A percentile compares a stretch with the other conserved stretches of the same genome.
Evolutionary conservation across 2,797 vertebrate species (phyloP).

Genomic region (Melanotaenia maccullochi): DNA sequence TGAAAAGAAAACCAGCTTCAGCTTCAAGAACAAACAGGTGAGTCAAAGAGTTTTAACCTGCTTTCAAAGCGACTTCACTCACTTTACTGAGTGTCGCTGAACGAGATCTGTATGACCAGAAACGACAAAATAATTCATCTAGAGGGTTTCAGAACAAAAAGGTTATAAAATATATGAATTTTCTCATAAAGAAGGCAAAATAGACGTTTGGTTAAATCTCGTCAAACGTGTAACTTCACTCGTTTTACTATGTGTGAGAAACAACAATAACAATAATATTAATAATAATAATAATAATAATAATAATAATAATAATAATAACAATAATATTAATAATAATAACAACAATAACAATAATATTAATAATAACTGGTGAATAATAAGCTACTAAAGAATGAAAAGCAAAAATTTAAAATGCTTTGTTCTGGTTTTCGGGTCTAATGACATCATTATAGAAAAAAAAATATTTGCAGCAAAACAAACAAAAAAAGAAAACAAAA

Average conservation of each 20-base stretch:
- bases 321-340: too few relatives aligned
- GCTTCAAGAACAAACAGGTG: slow-evolving; percentile 19
- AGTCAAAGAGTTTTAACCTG: neutral
- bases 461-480: neutral
- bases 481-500: too few relatives aligned
- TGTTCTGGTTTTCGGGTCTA: neutral
- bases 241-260: neutral
- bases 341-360: too few relatives aligned
- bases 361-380: too few relatives aligned
- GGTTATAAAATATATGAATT: neutral
- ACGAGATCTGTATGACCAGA: neutral
- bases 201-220: neutral
- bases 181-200: neutral
- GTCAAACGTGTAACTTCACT: neutral
- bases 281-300: too few relatives aligned
- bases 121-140: neutral
- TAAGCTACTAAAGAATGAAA: neutral
- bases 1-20: neutral
- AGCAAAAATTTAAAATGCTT: neutral
- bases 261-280: too few relatives aligned
- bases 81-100: neutral
- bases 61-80: neutral
- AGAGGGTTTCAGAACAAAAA: neutral
- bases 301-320: too few relatives aligned
- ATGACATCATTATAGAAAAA: neutral